A percentile compares a stretch with the other conserved stretches of the same genome.
phyloP scores from a whole-genome alignment of 2,113 vertebrate genomes.

The Charina bottae region DNA sequence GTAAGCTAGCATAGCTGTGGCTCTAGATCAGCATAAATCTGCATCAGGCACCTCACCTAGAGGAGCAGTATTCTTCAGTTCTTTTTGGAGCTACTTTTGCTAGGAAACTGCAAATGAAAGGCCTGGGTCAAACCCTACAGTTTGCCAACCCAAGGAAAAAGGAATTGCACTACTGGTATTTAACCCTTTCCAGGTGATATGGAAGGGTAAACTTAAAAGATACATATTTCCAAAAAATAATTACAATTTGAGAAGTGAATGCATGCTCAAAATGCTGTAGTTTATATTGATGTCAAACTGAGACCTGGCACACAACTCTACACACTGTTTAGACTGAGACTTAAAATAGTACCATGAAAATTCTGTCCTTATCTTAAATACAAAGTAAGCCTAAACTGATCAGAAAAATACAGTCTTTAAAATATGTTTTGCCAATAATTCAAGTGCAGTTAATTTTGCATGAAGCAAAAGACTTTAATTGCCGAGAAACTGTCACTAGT shows the following conservation, averaged over 20 bases:
- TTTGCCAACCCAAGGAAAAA: background rate
- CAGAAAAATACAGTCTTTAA: constrained; percentile 3
- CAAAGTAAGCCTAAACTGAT: constrained; percentile 6
- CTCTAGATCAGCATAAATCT: background rate
- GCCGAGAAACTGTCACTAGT: background rate
- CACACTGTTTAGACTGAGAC: background rate
- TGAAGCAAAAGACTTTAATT: background rate
- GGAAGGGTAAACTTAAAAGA: background rate
- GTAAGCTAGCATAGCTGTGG: background rate
- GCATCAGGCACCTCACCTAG: background rate
- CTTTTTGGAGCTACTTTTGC: background rate
- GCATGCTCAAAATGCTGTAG: background rate
- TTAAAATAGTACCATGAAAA: background rate
- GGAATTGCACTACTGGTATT: background rate
- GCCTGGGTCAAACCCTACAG: background rate
- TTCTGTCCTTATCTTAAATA: constrained; percentile 3
- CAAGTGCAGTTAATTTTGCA: background rate
- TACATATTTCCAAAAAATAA: background rate
- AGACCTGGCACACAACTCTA: background rate
- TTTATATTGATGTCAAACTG: background rate
- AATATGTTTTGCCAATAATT: background rate
- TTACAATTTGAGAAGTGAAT: background rate
- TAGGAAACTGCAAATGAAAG: background rate
- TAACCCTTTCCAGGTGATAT: background rate
- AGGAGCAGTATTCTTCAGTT: background rate